Conservation (phyloP, 1,140 invertebrate genomes). For the Drosophila mojavensis region DNA sequence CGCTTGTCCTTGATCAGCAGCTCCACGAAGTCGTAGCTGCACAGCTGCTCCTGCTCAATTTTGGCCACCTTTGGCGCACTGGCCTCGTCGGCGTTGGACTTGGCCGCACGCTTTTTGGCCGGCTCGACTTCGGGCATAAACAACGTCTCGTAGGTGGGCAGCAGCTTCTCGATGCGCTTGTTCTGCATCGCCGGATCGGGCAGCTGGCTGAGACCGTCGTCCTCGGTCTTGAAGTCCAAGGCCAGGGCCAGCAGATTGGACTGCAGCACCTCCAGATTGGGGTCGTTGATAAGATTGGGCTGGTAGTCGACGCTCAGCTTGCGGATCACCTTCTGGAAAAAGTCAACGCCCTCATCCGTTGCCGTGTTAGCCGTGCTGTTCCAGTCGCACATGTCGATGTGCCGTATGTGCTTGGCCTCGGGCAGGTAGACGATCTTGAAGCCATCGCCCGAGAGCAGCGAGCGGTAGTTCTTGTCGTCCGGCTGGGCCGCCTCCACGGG, state of each 20-base stretch:
- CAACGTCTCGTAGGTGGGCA: slow-evolving; percentile 58
- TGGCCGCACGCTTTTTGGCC: slow-evolving; percentile 60
- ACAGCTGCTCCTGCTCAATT: slow-evolving; percentile 44
- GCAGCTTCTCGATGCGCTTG: slow-evolving; percentile 63
- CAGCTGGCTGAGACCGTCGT: slow-evolving; percentile 48
- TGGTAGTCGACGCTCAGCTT: slow-evolving; percentile 74
- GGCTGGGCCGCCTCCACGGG: slow-evolving; percentile 49
- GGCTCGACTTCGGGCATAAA: slow-evolving; percentile 58
- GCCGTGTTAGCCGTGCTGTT: slow-evolving; percentile 61
- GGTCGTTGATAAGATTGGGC: slow-evolving; percentile 72
- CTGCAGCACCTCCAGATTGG: slow-evolving; percentile 66
- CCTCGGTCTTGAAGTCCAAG: slow-evolving; percentile 65
- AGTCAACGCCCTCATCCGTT: slow-evolving; percentile 51
- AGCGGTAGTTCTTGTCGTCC: slow-evolving; percentile 52
- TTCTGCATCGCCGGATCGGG: slow-evolving; percentile 65
- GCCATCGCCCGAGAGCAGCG: slow-evolving; percentile 70
- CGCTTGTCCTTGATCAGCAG: slow-evolving; percentile 41
- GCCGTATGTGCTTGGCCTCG: slow-evolving; percentile 67
- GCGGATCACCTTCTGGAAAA: slow-evolving; percentile 73
- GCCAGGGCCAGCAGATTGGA: slow-evolving; percentile 69
- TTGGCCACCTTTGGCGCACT: slow-evolving; percentile 65
- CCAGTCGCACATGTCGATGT: slow-evolving; percentile 70
- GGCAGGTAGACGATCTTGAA: slow-evolving; percentile 80
- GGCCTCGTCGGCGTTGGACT: slow-evolving; percentile 3
- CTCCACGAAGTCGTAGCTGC: slow-evolving; percentile 48